These are phyloP conservation scores for Morpho helenor DNA, from an alignment of 2,888 invertebrate genomes.

Conservation along the genomic window DNA sequence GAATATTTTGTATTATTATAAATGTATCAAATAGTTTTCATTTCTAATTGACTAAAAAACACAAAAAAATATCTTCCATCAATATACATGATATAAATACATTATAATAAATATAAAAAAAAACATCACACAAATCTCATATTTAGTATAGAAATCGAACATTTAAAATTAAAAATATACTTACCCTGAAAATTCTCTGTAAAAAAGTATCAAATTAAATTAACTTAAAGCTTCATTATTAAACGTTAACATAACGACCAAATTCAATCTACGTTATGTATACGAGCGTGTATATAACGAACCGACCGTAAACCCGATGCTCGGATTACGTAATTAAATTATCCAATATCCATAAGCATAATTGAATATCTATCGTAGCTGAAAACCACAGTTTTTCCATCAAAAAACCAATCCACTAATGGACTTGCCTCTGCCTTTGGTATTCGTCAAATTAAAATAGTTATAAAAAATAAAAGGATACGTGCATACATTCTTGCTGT, in stretches of 20 bases:
- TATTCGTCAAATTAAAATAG: constrained; percentile 41
- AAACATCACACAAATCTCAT: too few species aligned
- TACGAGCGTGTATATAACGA: constrained; percentile 9
- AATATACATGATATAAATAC: too few species aligned
- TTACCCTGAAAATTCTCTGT: too few species aligned
- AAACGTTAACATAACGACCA: neutral
- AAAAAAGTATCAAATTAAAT: too few species aligned
- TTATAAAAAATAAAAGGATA: constrained; percentile 48
- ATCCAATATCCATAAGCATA: constrained; percentile 29
- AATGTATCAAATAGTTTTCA: too few species aligned
- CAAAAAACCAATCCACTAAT: constrained; percentile 64
- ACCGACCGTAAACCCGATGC: constrained; percentile 22
- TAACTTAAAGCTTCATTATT: too few species aligned
- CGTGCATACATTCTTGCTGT: constrained; percentile 75
- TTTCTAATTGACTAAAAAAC: too few species aligned
- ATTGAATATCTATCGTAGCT: constrained; percentile 26
- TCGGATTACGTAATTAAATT: constrained; percentile 27
- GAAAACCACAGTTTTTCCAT: constrained; percentile 29
- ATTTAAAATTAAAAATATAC: too few species aligned
- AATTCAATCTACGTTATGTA: neutral
- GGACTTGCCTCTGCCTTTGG: constrained; percentile 60
- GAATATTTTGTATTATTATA: too few species aligned
- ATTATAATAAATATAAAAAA: too few species aligned
- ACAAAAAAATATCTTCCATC: too few species aligned
- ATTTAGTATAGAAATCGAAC: too few species aligned